These are phyloP conservation scores for Pogonophryne albipinna DNA, from an alignment of 2,797 vertebrate species.

Conservation along the genomic window DNA sequence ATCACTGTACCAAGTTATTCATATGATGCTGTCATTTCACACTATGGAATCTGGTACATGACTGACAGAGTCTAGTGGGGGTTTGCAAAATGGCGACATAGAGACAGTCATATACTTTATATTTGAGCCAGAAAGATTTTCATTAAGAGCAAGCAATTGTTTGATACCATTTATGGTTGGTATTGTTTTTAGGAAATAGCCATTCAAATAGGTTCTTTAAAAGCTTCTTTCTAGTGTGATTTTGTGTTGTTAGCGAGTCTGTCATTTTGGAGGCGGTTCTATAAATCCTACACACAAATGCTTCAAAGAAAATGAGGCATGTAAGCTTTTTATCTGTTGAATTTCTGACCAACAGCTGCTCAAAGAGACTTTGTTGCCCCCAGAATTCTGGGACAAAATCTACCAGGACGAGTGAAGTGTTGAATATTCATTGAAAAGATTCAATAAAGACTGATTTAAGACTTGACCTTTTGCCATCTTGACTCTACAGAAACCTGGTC, in stretches of 20 bases:
- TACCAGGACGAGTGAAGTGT: neutral
- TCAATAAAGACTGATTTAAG: neutral
- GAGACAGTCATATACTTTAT: neutral
- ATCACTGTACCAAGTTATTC: no score
- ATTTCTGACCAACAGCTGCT: neutral
- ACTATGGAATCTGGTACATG: neutral
- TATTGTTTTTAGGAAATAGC: neutral
- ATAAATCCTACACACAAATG: neutral
- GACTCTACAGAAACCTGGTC: neutral
- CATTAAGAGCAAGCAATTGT: neutral
- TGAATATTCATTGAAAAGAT: neutral
- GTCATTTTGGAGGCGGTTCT: neutral
- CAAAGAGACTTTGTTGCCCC: neutral
- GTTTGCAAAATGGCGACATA: neutral
- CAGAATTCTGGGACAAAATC: neutral
- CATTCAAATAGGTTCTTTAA: neutral
- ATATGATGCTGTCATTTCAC: conserved; percentile 12
- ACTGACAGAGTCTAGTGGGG: neutral
- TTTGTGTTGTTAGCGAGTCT: neutral
- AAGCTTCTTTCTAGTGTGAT: no score
- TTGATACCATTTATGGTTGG: neutral
- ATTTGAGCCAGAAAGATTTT: neutral
- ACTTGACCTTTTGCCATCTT: neutral
- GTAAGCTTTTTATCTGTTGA: neutral
- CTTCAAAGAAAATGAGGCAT: conserved; percentile 3